phyloP scores from a whole-genome alignment of 2,797 vertebrate species.

The Microchirus variegatus region DNA sequence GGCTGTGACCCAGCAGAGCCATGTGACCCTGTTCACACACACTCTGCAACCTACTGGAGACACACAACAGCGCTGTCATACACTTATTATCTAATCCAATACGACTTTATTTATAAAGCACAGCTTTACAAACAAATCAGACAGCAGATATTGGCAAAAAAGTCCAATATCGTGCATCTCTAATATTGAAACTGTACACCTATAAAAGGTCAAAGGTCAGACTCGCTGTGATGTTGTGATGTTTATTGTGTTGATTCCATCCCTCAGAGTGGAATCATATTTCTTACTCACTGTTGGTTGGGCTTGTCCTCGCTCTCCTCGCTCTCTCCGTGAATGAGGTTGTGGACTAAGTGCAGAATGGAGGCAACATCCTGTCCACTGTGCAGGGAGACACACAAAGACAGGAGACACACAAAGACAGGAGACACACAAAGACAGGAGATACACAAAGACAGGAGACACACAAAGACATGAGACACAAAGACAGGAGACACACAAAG shows the following conservation, averaged over 20 bases:
- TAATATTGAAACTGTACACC: no score
- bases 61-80: slow-evolving; percentile 1
- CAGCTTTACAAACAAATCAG: no score
- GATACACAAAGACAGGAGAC: slow-evolving; percentile 5
- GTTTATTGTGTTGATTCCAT: no score
- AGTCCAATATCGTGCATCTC: no score
- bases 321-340: slow-evolving; percentile 92
- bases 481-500: slow-evolving; percentile 7
- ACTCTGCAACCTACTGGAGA: slow-evolving; percentile 86
- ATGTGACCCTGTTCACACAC: slow-evolving; percentile 95
- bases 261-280: no score
- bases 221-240: no score
- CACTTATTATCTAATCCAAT: no score
- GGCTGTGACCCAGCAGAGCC: slow-evolving; percentile 94
- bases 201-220: no score
- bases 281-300: slow-evolving; percentile 75
- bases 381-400: slow-evolving; percentile 29
- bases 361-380: slow-evolving; percentile 92
- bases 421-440: not conserved
- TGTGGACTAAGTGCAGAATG: slow-evolving; percentile 93
- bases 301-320: slow-evolving; percentile 81
- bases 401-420: slow-evolving; percentile 6
- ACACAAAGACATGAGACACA: no score
- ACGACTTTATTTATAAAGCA: no score
- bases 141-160: no score